A percentile compares a stretch with the other conserved stretches of the same genome.
Conservation (phyloP, 2,888 invertebrate species). For the Unio delphinus region DNA sequence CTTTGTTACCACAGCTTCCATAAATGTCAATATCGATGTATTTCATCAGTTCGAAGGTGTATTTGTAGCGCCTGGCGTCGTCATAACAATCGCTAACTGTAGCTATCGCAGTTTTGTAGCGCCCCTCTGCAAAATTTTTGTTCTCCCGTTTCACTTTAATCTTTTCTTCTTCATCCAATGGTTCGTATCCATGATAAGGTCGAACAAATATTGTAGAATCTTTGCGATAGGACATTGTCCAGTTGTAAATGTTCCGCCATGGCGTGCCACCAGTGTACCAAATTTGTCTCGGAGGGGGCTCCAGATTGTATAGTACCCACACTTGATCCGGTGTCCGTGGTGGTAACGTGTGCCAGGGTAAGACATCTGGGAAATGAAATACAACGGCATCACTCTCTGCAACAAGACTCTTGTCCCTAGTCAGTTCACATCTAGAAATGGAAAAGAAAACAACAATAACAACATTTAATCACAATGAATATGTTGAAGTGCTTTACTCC, state of each 20-base stretch:
- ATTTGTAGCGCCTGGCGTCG: conserved; percentile 5
- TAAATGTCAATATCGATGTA: conserved; percentile 27
- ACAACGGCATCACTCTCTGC: conserved; percentile 2
- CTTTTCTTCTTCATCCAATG: conserved; percentile 1
- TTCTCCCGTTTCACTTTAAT: neutral
- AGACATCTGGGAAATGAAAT: conserved; percentile 5
- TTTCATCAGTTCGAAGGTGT: conserved; percentile 5
- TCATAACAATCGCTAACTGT: conserved; percentile 9
- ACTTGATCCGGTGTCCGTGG: neutral
- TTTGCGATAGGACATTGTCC: conserved; percentile 35
- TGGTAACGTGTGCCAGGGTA: conserved; percentile 2
- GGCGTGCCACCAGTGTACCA: conserved; percentile 3
- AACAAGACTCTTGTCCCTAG: conserved; percentile 2
- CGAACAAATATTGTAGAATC: conserved; percentile 38
- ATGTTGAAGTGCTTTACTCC: too few species aligned
- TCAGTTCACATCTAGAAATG: conserved; percentile 4
- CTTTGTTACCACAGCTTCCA: conserved; percentile 28
- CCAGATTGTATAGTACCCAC: conserved; percentile 37
- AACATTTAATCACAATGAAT: too few species aligned
- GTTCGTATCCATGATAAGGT: conserved; percentile 29
- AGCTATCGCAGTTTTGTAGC: conserved; percentile 4
- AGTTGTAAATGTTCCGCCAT: conserved; percentile 29
- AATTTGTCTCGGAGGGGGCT: conserved; percentile 30
- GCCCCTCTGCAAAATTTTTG: conserved; percentile 11
- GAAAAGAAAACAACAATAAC: too few species aligned